These are phyloP conservation scores for Myoxocephalus aenaeus DNA, from an alignment of 2,797 vertebrate genomes.

Conservation along the genomic window DNA sequence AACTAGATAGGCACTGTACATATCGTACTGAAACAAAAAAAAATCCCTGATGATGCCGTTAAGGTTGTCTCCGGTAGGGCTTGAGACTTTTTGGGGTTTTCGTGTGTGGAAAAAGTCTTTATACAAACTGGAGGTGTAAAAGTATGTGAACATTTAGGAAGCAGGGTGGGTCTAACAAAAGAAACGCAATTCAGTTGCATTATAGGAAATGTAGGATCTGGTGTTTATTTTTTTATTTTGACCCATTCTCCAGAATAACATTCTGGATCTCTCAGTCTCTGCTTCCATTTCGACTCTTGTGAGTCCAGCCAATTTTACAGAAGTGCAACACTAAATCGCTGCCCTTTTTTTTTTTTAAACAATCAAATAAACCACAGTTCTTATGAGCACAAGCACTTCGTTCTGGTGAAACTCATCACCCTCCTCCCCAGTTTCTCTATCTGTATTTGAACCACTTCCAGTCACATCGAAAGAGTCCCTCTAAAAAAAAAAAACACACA, in stretches of 20 bases:
- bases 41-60: neutral
- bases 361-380: no score
- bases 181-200: neutral
- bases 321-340: neutral
- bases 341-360: slow-evolving; percentile 2
- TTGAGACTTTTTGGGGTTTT: neutral
- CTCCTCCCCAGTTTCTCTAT: slow-evolving; percentile 6
- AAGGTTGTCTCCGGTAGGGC: neutral
- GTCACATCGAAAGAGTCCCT: slow-evolving; percentile 2
- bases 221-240: neutral
- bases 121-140: neutral
- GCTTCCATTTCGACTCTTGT: neutral
- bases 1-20: neutral
- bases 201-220: neutral
- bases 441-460: neutral
- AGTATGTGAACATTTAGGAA: neutral
- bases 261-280: neutral
- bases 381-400: neutral
- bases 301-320: neutral
- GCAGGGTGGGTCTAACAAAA: neutral
- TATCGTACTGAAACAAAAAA: neutral
- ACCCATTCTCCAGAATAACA: neutral
- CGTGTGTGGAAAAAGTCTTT: neutral
- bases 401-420: slow-evolving; percentile 6
- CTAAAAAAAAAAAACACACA: neutral